phyloP scores from a whole-genome alignment of 2,888 invertebrate genomes.

The Tinea pellionella region DNA sequence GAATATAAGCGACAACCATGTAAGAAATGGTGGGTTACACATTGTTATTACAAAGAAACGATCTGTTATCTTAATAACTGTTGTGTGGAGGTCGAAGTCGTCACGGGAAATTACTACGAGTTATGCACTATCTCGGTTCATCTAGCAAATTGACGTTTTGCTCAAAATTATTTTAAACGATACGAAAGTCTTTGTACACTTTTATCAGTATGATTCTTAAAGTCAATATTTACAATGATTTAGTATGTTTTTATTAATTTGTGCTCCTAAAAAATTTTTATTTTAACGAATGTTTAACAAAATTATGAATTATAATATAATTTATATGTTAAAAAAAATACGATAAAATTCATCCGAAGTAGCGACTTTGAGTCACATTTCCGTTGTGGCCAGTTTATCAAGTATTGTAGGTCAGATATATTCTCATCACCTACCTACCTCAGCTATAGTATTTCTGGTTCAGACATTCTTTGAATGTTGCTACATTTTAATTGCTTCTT shows the following conservation, averaged over 20 bases:
- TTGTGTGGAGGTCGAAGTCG: conserved; percentile 36
- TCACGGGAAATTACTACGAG: conserved; percentile 58
- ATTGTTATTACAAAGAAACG: conserved; percentile 36
- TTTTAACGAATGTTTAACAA: too few species aligned
- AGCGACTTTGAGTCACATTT: conserved; percentile 42
- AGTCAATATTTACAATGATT: too few species aligned
- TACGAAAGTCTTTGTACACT: too few species aligned
- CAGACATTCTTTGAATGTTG: neutral
- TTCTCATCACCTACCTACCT: conserved; percentile 32
- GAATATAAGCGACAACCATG: too few species aligned
- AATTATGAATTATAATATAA: too few species aligned
- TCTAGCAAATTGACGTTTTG: conserved; percentile 24
- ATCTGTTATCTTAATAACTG: conserved; percentile 37
- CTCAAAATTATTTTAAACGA: neutral
- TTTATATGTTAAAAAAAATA: too few species aligned
- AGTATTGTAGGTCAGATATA: conserved; percentile 46
- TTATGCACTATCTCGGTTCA: conserved; percentile 37
- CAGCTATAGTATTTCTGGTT: neutral
- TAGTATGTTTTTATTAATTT: too few species aligned
- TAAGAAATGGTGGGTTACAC: conserved; percentile 19
- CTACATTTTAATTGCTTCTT: conserved; percentile 26
- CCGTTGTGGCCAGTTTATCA: conserved; percentile 54
- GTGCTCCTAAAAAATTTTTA: too few species aligned
- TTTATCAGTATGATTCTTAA: too few species aligned
- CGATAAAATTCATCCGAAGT: neutral